Evolutionary conservation across 2,113 vertebrate species (phyloP).

Genomic region (Laticauda laticaudata): DNA sequence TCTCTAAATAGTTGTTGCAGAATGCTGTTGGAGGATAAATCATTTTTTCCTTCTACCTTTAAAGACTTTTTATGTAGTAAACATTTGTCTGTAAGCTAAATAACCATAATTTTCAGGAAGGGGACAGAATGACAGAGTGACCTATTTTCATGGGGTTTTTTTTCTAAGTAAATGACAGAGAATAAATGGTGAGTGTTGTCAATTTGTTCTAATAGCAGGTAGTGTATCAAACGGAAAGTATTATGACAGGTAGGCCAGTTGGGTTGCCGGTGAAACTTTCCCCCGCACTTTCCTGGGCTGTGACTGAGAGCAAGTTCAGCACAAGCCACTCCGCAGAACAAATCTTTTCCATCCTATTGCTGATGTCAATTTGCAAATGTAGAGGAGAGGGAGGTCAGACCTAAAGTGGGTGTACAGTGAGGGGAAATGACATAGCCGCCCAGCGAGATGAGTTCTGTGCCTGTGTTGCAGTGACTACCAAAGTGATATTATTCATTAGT

Average conservation of each 20-base stretch:
- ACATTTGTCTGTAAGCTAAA: neutral
- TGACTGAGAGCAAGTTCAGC: neutral
- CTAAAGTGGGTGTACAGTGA: neutral
- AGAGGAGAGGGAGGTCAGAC: neutral
- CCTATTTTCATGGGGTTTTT: constrained; percentile 7
- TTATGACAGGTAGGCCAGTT: accelerated
- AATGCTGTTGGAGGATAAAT: neutral
- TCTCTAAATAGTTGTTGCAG: neutral
- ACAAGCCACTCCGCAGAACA: constrained; percentile 1
- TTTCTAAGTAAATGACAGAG: accelerated
- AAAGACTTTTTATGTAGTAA: neutral
- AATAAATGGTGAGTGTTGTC: neutral
- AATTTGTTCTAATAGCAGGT: constrained; percentile 32
- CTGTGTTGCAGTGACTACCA: neutral
- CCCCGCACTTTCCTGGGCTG: constrained; percentile 5
- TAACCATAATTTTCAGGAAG: neutral
- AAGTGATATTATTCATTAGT: neutral
- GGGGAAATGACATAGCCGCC: neutral
- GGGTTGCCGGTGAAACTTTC: constrained; percentile 29
- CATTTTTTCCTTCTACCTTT: neutral
- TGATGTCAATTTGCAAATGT: neutral
- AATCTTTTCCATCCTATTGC: constrained; percentile 4
- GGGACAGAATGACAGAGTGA: neutral
- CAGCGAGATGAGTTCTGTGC: neutral
- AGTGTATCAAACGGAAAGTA: constrained; percentile 8